Percentiles rank a stretch among this genome's conserved stretches.
These are phyloP conservation scores for Oryzias woworae DNA, from an alignment of 2,113 vertebrate genomes.

Conservation along the genomic window DNA sequence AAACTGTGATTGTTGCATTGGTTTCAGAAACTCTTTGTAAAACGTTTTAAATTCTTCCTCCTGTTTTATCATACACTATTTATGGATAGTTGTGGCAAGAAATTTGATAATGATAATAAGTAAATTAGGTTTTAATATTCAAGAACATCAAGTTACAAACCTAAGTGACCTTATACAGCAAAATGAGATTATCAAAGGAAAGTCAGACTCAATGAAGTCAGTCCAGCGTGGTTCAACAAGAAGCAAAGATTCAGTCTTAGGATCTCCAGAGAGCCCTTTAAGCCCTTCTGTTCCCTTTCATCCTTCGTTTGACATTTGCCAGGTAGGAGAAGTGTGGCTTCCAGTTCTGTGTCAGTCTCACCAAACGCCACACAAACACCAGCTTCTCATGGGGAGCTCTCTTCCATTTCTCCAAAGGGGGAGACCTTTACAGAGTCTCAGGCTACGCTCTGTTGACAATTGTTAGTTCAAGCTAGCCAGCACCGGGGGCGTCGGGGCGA, in stretches of 20 bases:
- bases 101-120: neutral
- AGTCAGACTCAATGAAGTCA: slow-evolving; percentile 2
- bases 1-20: too few relatives aligned
- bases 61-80: too few relatives aligned
- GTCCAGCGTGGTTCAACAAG: slow-evolving; percentile 31
- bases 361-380: slow-evolving; percentile 25
- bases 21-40: too few relatives aligned
- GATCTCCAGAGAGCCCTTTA: slow-evolving; percentile 49
- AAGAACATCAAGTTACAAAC: neutral
- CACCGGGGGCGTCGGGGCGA: neutral
- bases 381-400: slow-evolving; percentile 33
- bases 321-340: slow-evolving; percentile 44
- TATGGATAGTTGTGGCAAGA: neutral
- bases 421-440: slow-evolving; percentile 43
- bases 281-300: slow-evolving; percentile 50
- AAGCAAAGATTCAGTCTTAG: slow-evolving; percentile 24
- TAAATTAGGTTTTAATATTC: neutral
- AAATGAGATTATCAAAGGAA: neutral
- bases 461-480: slow-evolving; percentile 18
- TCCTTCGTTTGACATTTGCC: slow-evolving; percentile 57
- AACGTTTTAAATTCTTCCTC: too few relatives aligned
- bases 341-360: slow-evolving; percentile 44
- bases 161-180: neutral
- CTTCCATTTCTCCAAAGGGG: slow-evolving; percentile 13
- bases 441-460: slow-evolving; percentile 33